Conservation (phyloP, 2,888 invertebrate genomes). For the Spisula solida region DNA sequence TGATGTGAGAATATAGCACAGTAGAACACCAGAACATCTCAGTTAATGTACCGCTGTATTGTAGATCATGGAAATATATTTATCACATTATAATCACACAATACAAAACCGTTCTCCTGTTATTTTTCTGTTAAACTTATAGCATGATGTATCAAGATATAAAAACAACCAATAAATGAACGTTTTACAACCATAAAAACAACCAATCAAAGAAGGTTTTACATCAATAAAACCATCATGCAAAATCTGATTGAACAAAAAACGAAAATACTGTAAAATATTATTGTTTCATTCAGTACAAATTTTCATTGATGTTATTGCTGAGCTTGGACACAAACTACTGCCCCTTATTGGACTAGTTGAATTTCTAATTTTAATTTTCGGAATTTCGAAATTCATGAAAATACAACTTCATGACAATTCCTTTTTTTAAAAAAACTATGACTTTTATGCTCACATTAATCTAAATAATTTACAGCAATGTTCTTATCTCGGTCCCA, state of each 20-base stretch:
- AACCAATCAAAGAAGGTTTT: not conserved
- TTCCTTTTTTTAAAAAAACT: no score
- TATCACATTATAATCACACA: constrained; percentile 1
- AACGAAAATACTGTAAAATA: not conserved
- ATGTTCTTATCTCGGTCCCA: not conserved
- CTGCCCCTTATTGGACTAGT: no score
- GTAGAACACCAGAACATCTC: not conserved
- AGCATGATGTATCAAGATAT: not conserved
- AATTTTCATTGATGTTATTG: no score
- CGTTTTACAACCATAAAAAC: not conserved
- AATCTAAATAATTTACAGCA: no score
- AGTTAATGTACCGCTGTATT: not conserved
- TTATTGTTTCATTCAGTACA: not conserved
- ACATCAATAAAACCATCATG: not conserved
- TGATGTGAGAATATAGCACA: no score
- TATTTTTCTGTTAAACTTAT: not conserved
- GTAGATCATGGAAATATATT: not conserved
- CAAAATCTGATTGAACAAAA: not conserved
- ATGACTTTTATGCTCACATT: no score
- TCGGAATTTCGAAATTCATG: no score
- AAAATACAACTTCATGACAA: no score
- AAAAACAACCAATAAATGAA: not conserved
- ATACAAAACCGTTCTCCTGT: not conserved
- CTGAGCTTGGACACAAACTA: no score
- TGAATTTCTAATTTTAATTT: no score